Conservation (phyloP, 2,888 invertebrate genomes). For the Strigamia transsilvanica region DNA sequence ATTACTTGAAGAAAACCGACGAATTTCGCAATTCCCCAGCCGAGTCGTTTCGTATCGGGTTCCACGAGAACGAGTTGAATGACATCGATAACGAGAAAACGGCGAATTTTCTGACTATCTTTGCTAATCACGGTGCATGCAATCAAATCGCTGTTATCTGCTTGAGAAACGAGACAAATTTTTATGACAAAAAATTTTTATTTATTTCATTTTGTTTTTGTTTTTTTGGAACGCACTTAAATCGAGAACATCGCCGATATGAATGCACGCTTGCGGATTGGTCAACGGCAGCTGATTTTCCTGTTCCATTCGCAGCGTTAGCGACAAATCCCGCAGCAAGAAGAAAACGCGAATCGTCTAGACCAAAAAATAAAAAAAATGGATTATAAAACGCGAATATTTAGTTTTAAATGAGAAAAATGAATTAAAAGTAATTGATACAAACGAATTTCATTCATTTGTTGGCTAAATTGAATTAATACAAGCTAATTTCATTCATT, state of each 20-base stretch:
- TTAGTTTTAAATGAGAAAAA: too few species aligned
- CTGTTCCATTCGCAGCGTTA: slow-evolving; percentile 79
- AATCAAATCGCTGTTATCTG: slow-evolving; percentile 96
- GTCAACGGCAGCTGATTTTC: slow-evolving; percentile 90
- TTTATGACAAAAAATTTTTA: too few species aligned
- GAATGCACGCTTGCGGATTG: slow-evolving; percentile 85
- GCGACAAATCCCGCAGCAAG: slow-evolving; percentile 80
- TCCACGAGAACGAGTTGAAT: slow-evolving; percentile 96
- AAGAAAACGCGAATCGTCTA: slow-evolving; percentile 92
- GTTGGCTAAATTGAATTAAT: too few species aligned
- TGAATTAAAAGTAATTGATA: too few species aligned
- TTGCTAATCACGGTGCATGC: slow-evolving; percentile 93
- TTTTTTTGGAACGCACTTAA: slow-evolving; percentile 74
- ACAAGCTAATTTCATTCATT: too few species aligned
- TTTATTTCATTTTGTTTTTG: neutral
- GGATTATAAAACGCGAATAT: neutral
- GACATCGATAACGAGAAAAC: slow-evolving; percentile 96
- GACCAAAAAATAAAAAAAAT: slow-evolving; percentile 54
- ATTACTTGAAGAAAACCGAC: slow-evolving; percentile 83
- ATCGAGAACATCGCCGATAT: slow-evolving; percentile 93
- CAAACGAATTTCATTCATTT: too few species aligned
- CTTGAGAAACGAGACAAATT: neutral
- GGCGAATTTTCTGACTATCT: slow-evolving; percentile 77
- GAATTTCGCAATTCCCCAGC: slow-evolving; percentile 97
- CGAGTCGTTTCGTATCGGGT: slow-evolving; percentile 90